These are phyloP conservation scores for Lineus longissimus DNA, from an alignment of 1,140 invertebrate species.

Conservation along the genomic window DNA sequence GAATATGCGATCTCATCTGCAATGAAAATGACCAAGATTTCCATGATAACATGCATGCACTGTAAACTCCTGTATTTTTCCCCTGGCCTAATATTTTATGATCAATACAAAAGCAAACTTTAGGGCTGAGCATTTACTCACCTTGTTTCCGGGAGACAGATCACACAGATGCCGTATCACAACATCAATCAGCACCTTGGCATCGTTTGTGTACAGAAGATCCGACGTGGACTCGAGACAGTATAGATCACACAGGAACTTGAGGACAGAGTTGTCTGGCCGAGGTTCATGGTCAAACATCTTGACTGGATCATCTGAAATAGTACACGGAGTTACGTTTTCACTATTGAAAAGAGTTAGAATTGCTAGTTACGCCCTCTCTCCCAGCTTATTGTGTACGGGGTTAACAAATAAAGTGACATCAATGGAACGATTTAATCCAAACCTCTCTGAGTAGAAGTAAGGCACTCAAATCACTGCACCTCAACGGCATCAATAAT, in stretches of 20 bases:
- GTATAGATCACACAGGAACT: conserved; percentile 82
- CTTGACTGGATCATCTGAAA: conserved; percentile 78
- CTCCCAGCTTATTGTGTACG: too few relatives aligned
- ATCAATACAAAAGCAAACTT: background rate
- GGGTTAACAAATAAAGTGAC: too few relatives aligned
- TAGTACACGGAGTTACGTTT: too few relatives aligned
- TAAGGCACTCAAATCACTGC: background rate
- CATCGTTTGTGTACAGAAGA: conserved; percentile 89
- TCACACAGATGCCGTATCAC: conserved; percentile 82
- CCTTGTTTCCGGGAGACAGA: conserved; percentile 79
- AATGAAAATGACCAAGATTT: conserved; percentile 8
- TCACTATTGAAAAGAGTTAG: background rate
- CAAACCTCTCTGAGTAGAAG: background rate
- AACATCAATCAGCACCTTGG: conserved; percentile 87
- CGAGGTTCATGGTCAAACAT: conserved; percentile 75
- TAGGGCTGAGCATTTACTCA: conserved; percentile 49
- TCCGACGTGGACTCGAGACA: conserved; percentile 69
- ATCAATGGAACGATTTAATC: background rate
- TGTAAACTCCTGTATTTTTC: too few relatives aligned
- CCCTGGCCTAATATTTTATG: background rate
- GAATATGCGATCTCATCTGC: conserved; percentile 35
- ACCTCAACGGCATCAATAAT: background rate
- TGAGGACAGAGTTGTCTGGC: conserved; percentile 79
- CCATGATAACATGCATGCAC: background rate
- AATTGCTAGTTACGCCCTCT: too few relatives aligned